Percentiles rank a stretch among this genome's conserved stretches.
Evolutionary conservation across 1,140 invertebrate species (phyloP).

Genomic region (Aphidius ervi): DNA sequence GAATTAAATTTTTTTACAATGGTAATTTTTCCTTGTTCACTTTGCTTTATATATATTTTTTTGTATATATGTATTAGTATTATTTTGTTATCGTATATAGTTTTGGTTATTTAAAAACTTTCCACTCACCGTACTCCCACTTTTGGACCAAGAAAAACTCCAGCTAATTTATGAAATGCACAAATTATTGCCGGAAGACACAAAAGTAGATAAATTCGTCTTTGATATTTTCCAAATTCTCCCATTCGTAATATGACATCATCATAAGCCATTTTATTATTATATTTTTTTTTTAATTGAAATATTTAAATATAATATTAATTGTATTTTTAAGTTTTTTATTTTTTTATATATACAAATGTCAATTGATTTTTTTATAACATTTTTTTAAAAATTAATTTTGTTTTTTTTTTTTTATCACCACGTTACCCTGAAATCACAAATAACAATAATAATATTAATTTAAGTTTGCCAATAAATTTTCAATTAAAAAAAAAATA

Average conservation of each 20-base stretch:
- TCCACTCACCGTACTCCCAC: slow-evolving; percentile 56
- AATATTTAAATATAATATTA: slow-evolving; percentile 6
- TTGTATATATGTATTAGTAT: background rate
- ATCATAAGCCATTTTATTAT: slow-evolving; percentile 65
- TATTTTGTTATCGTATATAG: background rate
- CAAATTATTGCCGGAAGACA: slow-evolving; percentile 69
- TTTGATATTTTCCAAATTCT: slow-evolving; percentile 72
- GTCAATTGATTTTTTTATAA: background rate
- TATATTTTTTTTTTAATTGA: slow-evolving; percentile 6
- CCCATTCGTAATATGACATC: slow-evolving; percentile 66
- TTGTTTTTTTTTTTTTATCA: too few relatives aligned
- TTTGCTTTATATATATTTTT: background rate
- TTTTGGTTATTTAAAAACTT: slow-evolving; percentile 26
- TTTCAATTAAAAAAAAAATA: too few relatives aligned
- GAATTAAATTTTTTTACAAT: too few relatives aligned
- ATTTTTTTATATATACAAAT: slow-evolving; percentile 1
- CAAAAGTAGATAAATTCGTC: slow-evolving; percentile 65
- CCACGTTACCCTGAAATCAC: too few relatives aligned
- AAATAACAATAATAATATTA: too few relatives aligned
- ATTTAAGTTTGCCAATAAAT: too few relatives aligned
- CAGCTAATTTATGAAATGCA: slow-evolving; percentile 72
- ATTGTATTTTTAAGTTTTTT: background rate
- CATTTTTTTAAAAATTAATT: background rate
- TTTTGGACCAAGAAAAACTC: slow-evolving; percentile 68
- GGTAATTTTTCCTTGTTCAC: too few relatives aligned